phyloP scores from a whole-genome alignment of 2,888 invertebrate species.

The Parnassius orleans region DNA sequence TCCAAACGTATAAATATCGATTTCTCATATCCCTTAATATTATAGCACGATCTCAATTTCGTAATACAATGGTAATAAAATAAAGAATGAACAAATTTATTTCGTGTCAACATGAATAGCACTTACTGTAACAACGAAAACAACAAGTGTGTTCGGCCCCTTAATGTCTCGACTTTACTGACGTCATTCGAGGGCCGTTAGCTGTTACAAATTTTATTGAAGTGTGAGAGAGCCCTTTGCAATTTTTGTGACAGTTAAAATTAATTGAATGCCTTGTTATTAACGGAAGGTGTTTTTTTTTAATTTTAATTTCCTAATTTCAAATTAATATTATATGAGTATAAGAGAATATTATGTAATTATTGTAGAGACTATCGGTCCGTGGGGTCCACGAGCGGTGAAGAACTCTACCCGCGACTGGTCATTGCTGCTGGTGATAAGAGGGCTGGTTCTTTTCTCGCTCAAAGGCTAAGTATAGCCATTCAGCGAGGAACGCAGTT shows the following conservation, averaged over 20 bases:
- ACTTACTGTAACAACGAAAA: slow-evolving; percentile 2
- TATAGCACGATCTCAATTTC: neutral
- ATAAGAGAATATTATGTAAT: too few relatives aligned
- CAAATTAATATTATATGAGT: too few relatives aligned
- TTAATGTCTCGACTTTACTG: slow-evolving; percentile 7
- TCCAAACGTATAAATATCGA: too few relatives aligned
- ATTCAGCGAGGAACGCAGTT: too few relatives aligned
- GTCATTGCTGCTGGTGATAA: too few relatives aligned
- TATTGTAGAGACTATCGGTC: too few relatives aligned
- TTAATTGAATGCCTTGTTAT: slow-evolving; percentile 17
- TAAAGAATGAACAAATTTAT: neutral
- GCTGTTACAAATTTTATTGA: slow-evolving; percentile 12
- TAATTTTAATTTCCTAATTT: neutral
- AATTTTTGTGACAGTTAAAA: slow-evolving; percentile 23
- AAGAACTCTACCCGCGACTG: too few relatives aligned
- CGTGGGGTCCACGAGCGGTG: too few relatives aligned
- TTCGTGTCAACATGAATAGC: neutral
- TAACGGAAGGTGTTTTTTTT: slow-evolving; percentile 1
- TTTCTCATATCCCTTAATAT: neutral
- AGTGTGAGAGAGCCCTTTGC: slow-evolving; percentile 4
- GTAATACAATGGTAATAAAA: neutral
- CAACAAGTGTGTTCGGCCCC: slow-evolving; percentile 1
- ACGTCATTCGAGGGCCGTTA: slow-evolving; percentile 11
- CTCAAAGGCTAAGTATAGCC: too few relatives aligned
- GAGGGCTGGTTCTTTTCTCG: too few relatives aligned